These are phyloP conservation scores for Sinocyclocheilus rhinocerous DNA, from an alignment of 2,113 vertebrate species.

Conservation along the genomic window DNA sequence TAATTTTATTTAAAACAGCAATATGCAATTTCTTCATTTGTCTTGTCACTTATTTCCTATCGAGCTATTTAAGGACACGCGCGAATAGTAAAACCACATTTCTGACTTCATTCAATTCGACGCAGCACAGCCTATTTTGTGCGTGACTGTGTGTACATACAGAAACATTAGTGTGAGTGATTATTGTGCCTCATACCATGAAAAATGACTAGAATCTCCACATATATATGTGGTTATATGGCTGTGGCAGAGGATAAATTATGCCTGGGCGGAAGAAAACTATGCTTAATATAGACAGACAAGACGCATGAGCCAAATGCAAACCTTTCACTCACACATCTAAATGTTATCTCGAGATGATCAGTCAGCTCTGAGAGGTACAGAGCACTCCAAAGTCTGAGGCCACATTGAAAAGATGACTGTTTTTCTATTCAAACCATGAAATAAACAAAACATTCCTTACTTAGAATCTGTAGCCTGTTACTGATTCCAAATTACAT, in stretches of 20 bases:
- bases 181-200: slow-evolving; percentile 9
- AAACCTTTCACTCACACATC: slow-evolving; percentile 17
- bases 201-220: slow-evolving; percentile 19
- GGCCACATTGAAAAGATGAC: neutral
- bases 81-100: slow-evolving; percentile 3
- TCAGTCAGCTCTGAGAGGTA: neutral
- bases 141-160: slow-evolving; percentile 20
- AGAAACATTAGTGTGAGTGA: slow-evolving; percentile 32
- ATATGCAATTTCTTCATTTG: slow-evolving; percentile 19
- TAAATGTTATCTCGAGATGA: neutral
- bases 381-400: neutral
- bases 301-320: slow-evolving; percentile 20
- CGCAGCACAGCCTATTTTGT: neutral
- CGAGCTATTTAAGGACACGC: neutral
- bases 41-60: slow-evolving; percentile 13
- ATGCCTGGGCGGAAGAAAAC: neutral
- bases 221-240: neutral
- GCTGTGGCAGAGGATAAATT: slow-evolving; percentile 14
- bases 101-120: neutral
- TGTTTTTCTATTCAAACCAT: too few species aligned
- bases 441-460: neutral
- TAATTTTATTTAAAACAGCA: slow-evolving; percentile 4
- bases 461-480: too few species aligned
- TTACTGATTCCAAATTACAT: too few species aligned
- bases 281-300: slow-evolving; percentile 22